Base-by-base conservation (phyloP, 2,888 invertebrate genomes). In the Pogonocherus hispidulus region DNA sequence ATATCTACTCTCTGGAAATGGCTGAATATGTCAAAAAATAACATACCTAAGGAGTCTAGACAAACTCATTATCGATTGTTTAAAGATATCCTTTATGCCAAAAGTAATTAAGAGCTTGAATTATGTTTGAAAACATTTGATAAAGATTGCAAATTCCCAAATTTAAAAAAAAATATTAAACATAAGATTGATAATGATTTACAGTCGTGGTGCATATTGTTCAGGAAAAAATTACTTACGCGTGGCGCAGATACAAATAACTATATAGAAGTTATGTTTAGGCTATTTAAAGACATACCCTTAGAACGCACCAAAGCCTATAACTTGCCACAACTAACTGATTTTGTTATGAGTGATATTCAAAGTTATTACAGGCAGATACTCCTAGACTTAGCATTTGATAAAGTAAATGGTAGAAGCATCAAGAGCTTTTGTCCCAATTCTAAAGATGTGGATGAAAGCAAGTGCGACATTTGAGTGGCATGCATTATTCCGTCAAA, bases 211-310 rank as follows among this genome's bases (percentile, higher is more conserved):
- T 62, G 63, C 27, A n/a, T 69, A 2, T 66, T 49, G 1, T 56
- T 37, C 22, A 54, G 69, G 56, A 54, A 69, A 69, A 11, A n/a
- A 16, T 20, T 22, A 32, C 37, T 54, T 35, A 47, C 46, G 1
- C 37, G 67, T n/a, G 60, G 70, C 23, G 19, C 67, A 8, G 64
- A 70, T 67, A 70, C 70, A 8, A 70, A 70, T 46, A 67, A 70
- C 32, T 60, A 63, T 46, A 49, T 67, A 14, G 70, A 70, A 56
- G 64, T 67, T 22, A 67, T 67, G 55, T 70, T 70, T 65, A 18
- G 70, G 16, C 46, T 70, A 54, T 60, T 70, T 23, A 70, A 67
- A 49, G 70, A 68, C 23, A 70, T 67, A 32, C 66, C 67, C 8
- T 55, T 70, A 6, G 70, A 67, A 44, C 56, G 59, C 16, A 64